Evolutionary conservation across 1,140 invertebrate species (phyloP), one percentile per base, ranked within the genome.

Genomic region (Lerema accius): DNA sequence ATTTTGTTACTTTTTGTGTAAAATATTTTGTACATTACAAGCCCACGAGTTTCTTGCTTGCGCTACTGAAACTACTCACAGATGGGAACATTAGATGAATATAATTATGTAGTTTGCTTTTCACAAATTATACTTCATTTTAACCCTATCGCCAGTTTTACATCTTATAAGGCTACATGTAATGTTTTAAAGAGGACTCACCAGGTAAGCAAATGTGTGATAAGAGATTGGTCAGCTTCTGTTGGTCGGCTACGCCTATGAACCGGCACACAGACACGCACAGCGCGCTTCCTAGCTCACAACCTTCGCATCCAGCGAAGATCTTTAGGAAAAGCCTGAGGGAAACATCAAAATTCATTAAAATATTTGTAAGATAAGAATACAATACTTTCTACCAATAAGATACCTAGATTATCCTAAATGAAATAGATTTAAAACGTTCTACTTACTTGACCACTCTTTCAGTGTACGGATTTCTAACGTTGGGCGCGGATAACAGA

Each of bases 401-500:
- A 1, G 17, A 35, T 23, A 23, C 16, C 32, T 7, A n/a, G n/a
- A n/a, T n/a, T n/a, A n/a, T n/a, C n/a, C n/a, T n/a, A n/a, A n/a
- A n/a, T 35, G n/a, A 35, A 23, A 49, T 9, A 11, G 51, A 37
- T 51, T n/a, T 13, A 23, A 32, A 15, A 49, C 13, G 32, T 35
- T 42, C 53, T 53, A 78, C 79, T 84, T 73, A 91, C 89, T 88
- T 90, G 42, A 91, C 81, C 19, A 98, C 94, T 70, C 94, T 93
- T 10, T 94, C 95, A 2, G 95, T 94, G 79, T 97, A 98, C 10
- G 93, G 92, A 63, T 94, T 93, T 16, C 82, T 77, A 5, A 78
- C 80, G 43, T 92, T 93, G 0, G 96, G 94, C 4, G 96, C 94
- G 0, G 94, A 94, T 13, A 98, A 86, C 7, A 98, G 84, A 11